A percentile compares a stretch with the other conserved stretches of the same genome.
These are phyloP conservation scores for Stigmatopora nigra DNA, from an alignment of 2,113 vertebrate species.

Conservation along the genomic window DNA sequence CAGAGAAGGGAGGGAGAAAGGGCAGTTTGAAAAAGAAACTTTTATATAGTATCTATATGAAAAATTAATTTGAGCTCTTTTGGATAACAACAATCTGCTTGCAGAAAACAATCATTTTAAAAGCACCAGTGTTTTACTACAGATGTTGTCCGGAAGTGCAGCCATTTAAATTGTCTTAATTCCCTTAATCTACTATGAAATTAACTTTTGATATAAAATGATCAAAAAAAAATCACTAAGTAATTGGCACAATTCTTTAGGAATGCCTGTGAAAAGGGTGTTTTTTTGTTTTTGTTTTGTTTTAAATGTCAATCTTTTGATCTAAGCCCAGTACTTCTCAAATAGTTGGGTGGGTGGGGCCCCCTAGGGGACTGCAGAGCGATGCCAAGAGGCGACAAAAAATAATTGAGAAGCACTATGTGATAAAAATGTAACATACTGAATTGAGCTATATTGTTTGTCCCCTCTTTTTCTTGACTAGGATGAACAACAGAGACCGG, in stretches of 20 bases:
- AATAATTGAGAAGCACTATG: neutral
- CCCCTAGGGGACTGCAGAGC: too few species aligned
- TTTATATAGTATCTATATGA: neutral
- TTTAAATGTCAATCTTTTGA: neutral
- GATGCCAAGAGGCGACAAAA: too few species aligned
- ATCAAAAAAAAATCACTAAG: neutral
- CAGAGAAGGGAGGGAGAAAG: neutral
- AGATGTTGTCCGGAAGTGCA: neutral
- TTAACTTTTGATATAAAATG: neutral
- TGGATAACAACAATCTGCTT: neutral
- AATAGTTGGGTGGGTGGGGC: too few species aligned
- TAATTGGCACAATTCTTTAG: neutral
- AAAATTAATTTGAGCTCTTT: neutral
- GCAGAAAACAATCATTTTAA: neutral
- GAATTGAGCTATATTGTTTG: neutral
- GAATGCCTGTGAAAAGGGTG: neutral
- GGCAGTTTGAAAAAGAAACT: neutral
- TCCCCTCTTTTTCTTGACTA: conserved; percentile 44
- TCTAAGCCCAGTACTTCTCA: neutral
- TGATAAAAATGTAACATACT: neutral
- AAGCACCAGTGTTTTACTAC: neutral
- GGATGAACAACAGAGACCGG: conserved; percentile 73
- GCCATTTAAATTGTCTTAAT: neutral
- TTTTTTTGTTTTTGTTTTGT: too few species aligned
- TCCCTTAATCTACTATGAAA: neutral